A percentile compares a stretch with the other conserved stretches of the same genome.
phyloP scores from a whole-genome alignment of 2,888 invertebrate genomes.

The Thumatha senex region DNA sequence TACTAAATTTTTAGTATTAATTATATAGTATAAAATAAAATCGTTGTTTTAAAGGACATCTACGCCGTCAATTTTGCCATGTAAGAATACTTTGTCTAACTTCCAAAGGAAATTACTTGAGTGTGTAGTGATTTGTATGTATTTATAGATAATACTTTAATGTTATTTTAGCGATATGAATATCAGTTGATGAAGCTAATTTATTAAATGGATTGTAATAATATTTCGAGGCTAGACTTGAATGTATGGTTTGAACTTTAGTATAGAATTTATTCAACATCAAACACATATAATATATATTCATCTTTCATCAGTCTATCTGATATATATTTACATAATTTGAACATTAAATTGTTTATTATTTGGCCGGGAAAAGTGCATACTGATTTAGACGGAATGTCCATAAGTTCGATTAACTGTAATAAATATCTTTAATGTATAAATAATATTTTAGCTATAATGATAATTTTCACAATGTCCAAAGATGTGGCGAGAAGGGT shows the following conservation, averaged over 20 bases:
- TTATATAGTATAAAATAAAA: conserved; percentile 58
- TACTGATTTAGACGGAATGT: conserved; percentile 17
- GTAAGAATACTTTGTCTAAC: conserved; percentile 69
- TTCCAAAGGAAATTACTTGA: conserved; percentile 59
- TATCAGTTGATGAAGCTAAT: conserved; percentile 24
- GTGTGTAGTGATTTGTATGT: conserved; percentile 58
- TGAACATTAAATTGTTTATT: conserved; percentile 5
- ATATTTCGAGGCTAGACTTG: conserved; percentile 7
- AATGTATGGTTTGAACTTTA: conserved; percentile 2
- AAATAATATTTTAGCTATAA: conserved; percentile 32
- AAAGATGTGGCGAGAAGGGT: conserved; percentile 77
- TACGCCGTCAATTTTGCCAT: conserved; percentile 82
- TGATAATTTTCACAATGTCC: conserved; percentile 83
- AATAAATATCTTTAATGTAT: conserved; percentile 1
- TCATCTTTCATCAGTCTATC: not conserved
- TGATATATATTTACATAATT: not conserved
- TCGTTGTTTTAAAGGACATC: conserved; percentile 74
- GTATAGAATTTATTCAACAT: not conserved
- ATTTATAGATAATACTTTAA: conserved; percentile 42
- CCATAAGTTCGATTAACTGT: conserved; percentile 8
- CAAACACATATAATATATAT: not conserved
- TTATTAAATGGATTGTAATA: conserved; percentile 7
- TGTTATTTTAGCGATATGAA: conserved; percentile 40
- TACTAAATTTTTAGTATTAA: conserved; percentile 58
- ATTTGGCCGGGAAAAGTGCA: conserved; percentile 51